Evolutionary conservation across 2,113 vertebrate genomes (phyloP).

Genomic region (Silurus asotus): DNA sequence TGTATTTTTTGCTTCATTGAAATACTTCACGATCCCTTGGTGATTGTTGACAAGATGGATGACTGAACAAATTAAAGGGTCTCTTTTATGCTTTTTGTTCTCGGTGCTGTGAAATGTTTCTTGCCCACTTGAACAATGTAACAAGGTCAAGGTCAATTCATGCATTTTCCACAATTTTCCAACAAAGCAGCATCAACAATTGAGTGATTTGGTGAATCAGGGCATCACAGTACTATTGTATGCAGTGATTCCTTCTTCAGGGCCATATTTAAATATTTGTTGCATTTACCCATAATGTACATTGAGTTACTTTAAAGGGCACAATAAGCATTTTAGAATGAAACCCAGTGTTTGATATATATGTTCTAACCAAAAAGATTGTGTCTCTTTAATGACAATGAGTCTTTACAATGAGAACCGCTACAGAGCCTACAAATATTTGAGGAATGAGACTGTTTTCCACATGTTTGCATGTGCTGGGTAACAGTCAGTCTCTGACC

Average conservation of each 20-base stretch:
- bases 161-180: background rate
- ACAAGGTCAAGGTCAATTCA: background rate
- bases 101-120: background rate
- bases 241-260: background rate
- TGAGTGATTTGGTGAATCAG: background rate
- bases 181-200: background rate
- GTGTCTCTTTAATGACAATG: background rate
- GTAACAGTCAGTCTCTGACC: slow-evolving; percentile 19
- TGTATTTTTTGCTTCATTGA: background rate
- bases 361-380: background rate
- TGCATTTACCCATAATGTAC: background rate
- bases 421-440: slow-evolving; percentile 37
- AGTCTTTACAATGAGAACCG: slow-evolving; percentile 19
- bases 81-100: background rate
- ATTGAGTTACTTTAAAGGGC: background rate
- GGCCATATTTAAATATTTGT: background rate
- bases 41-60: background rate
- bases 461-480: slow-evolving; percentile 16
- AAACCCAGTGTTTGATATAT: background rate
- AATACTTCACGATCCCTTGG: background rate
- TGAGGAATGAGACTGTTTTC: slow-evolving; percentile 33
- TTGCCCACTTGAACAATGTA: background rate
- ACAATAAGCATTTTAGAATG: background rate
- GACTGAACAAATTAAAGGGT: background rate
- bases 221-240: no score